Evolutionary conservation across 2,113 vertebrate species (phyloP).

Genomic region (Pangasianodon hypophthalmus): DNA sequence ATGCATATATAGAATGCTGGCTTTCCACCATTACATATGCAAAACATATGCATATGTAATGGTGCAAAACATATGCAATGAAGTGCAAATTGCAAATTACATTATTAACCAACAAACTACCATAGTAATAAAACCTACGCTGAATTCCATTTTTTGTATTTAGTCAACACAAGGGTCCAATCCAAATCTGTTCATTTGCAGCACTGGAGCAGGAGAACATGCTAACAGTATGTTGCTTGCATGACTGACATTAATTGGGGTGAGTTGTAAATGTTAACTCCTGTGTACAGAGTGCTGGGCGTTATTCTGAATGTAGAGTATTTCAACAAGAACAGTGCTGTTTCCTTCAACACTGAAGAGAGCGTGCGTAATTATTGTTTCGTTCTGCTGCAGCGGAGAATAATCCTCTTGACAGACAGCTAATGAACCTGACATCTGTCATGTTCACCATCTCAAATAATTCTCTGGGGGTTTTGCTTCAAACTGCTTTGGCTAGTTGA

Average conservation of each 20-base stretch:
- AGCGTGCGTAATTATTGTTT: slow-evolving; percentile 5
- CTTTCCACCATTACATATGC: neutral
- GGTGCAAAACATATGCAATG: no score
- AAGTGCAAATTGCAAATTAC: neutral
- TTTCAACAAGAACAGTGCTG: neutral
- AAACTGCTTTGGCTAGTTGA: slow-evolving; percentile 4
- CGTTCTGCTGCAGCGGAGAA: neutral
- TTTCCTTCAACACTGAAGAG: neutral
- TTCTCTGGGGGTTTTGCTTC: neutral
- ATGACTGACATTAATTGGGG: slow-evolving; percentile 13
- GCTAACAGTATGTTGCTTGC: neutral
- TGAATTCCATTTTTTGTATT: neutral
- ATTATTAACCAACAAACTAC: neutral
- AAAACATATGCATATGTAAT: no score
- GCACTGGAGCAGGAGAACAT: neutral
- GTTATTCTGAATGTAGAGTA: neutral
- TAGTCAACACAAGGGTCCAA: neutral
- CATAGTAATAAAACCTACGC: neutral
- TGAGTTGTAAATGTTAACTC: neutral
- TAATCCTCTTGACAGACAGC: slow-evolving; percentile 23
- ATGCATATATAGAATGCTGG: neutral
- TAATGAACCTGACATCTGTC: slow-evolving; percentile 31
- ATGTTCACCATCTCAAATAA: slow-evolving; percentile 7
- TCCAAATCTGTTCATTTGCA: neutral
- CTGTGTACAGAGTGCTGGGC: neutral